Evolutionary conservation across 2,797 vertebrate genomes (phyloP).

Genomic region (Staurois parvus): DNA sequence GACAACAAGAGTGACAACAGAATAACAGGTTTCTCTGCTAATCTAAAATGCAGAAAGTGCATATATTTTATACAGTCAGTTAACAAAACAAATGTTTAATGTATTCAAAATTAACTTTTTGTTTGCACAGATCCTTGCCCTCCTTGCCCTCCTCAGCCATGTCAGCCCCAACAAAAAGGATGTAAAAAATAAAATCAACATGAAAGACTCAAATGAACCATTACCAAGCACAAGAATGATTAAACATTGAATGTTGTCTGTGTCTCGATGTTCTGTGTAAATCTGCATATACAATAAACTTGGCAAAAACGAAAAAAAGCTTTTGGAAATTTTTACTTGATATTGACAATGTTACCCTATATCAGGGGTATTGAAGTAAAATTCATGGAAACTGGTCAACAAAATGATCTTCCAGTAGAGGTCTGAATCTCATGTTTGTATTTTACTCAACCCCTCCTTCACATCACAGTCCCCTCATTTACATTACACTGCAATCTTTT

Average conservation of each 20-base stretch:
- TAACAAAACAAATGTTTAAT: background rate
- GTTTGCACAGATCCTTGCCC: constrained; percentile 24
- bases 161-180: constrained; percentile 25
- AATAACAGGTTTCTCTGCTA: too few species aligned
- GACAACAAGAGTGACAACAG: too few species aligned
- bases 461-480: too few species aligned
- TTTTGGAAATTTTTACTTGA: background rate
- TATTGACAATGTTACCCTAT: background rate
- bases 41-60: too few species aligned
- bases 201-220: background rate
- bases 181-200: constrained; percentile 1
- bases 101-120: background rate
- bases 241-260: background rate
- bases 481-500: too few species aligned
- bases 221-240: background rate
- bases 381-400: too few species aligned
- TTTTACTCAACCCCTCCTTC: too few species aligned
- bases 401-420: too few species aligned
- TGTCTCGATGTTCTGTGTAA: background rate
- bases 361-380: too few species aligned
- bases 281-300: background rate
- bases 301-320: too few species aligned
- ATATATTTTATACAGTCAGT: background rate
- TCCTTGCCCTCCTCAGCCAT: constrained; percentile 40
- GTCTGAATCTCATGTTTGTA: too few species aligned